phyloP scores from a whole-genome alignment of 2,797 vertebrate genomes.

The Thaleichthys pacificus region DNA sequence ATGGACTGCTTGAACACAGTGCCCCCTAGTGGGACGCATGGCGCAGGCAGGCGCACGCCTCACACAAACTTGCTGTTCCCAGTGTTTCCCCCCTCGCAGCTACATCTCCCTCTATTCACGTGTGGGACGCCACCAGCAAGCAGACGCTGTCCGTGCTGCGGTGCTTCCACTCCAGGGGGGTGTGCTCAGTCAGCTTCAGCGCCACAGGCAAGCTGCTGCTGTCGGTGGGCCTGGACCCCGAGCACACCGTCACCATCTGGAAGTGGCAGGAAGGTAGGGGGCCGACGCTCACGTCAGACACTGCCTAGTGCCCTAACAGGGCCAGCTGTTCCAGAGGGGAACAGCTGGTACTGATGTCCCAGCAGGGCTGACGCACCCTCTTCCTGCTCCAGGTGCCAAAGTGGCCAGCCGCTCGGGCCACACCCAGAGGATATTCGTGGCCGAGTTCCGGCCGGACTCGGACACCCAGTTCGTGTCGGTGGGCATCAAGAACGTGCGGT shows the following conservation, averaged over 20 bases:
- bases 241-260: slow-evolving; percentile 96
- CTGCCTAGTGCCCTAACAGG: background rate
- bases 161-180: slow-evolving; percentile 91
- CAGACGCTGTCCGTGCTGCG: slow-evolving; percentile 92
- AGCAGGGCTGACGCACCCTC: too few species aligned
- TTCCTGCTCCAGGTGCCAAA: slow-evolving; percentile 84
- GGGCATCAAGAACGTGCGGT: slow-evolving; percentile 94
- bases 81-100: slow-evolving; percentile 65
- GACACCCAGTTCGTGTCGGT: slow-evolving; percentile 98
- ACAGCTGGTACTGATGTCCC: too few species aligned
- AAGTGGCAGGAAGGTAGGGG: slow-evolving; percentile 97
- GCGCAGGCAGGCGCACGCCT: background rate
- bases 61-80: slow-evolving; percentile 24
- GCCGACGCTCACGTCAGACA: background rate
- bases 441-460: slow-evolving; percentile 96
- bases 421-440: slow-evolving; percentile 95
- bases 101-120: slow-evolving; percentile 92
- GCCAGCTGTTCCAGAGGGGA: background rate
- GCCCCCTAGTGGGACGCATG: slow-evolving; percentile 59
- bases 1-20: slow-evolving; percentile 36
- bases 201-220: slow-evolving; percentile 95
- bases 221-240: slow-evolving; percentile 90
- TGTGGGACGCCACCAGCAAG: slow-evolving; percentile 97
- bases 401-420: slow-evolving; percentile 91
- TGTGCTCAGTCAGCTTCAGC: slow-evolving; percentile 97